Percentiles rank a stretch among this genome's conserved stretches.
phyloP scores from a whole-genome alignment of 2,888 invertebrate species.

The Ceratothoa steindachneri region DNA sequence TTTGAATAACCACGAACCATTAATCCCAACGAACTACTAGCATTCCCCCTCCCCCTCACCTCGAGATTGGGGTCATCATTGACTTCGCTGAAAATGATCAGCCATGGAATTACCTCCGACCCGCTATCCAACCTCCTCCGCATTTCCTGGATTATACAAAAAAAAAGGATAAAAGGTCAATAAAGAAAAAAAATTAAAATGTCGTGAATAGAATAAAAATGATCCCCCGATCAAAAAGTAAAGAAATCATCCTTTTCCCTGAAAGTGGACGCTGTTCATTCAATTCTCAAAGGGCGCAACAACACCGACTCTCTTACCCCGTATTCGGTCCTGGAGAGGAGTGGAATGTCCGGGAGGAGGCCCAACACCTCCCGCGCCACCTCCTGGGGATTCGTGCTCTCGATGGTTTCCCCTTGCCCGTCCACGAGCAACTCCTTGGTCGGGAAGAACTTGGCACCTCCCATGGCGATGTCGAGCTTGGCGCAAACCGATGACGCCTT shows the following conservation, averaged over 20 bases:
- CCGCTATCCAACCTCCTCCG: slow-evolving; percentile 15
- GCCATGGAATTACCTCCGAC: slow-evolving; percentile 27
- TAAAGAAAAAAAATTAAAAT: not conserved
- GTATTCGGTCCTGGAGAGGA: slow-evolving; percentile 48
- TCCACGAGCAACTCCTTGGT: slow-evolving; percentile 34
- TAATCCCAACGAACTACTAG: too few species aligned
- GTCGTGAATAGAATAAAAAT: too few species aligned
- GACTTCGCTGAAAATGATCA: slow-evolving; percentile 36
- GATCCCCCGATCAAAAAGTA: too few species aligned
- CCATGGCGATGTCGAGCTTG: not conserved
- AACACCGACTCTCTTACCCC: not conserved
- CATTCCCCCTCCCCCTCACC: slow-evolving; percentile 54
- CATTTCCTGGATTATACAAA: slow-evolving; percentile 23
- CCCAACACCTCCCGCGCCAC: slow-evolving; percentile 61
- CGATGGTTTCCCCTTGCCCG: slow-evolving; percentile 26
- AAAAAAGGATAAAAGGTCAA: not conserved
- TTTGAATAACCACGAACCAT: too few species aligned
- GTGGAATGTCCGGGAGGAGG: slow-evolving; percentile 61
- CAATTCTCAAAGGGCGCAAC: too few species aligned
- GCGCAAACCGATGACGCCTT: slow-evolving; percentile 52
- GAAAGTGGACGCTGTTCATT: too few species aligned
- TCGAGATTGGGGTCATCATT: slow-evolving; percentile 55
- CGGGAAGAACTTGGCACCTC: not conserved
- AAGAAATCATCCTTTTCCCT: too few species aligned
- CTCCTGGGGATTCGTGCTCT: slow-evolving; percentile 56